Evolutionary conservation across 2,113 vertebrate species (phyloP).

Genomic region (Panthera uncia): DNA sequence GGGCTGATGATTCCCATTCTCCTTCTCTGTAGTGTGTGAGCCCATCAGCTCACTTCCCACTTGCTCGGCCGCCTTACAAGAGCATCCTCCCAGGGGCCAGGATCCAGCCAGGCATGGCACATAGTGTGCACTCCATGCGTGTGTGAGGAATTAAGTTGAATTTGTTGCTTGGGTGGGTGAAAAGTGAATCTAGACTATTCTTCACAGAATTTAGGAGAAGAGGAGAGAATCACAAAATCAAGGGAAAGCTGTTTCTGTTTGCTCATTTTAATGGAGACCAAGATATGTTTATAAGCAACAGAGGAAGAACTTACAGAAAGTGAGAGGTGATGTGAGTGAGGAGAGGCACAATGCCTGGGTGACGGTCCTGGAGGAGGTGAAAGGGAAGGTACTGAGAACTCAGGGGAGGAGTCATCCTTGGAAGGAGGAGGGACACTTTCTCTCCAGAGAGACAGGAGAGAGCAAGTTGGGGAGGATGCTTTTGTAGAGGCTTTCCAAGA

Average conservation of each 20-base stretch:
- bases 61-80: too few relatives aligned
- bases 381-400: neutral
- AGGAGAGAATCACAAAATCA: neutral
- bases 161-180: neutral
- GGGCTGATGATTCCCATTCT: neutral
- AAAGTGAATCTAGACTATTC: neutral
- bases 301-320: neutral
- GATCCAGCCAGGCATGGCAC: neutral
- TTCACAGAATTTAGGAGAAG: neutral
- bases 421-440: neutral
- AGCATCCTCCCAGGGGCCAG: neutral
- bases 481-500: neutral
- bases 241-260: neutral
- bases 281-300: neutral
- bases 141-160: neutral
- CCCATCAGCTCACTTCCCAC: neutral
- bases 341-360: neutral
- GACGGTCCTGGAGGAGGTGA: neutral
- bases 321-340: neutral
- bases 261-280: neutral
- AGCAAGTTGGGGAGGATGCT: neutral
- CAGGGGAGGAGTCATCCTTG: neutral
- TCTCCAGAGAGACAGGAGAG: neutral
- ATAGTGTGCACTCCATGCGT: neutral
- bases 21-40: accelerated